phyloP scores from a whole-genome alignment of 2,113 vertebrate species.

The Ammodytes marinus region DNA sequence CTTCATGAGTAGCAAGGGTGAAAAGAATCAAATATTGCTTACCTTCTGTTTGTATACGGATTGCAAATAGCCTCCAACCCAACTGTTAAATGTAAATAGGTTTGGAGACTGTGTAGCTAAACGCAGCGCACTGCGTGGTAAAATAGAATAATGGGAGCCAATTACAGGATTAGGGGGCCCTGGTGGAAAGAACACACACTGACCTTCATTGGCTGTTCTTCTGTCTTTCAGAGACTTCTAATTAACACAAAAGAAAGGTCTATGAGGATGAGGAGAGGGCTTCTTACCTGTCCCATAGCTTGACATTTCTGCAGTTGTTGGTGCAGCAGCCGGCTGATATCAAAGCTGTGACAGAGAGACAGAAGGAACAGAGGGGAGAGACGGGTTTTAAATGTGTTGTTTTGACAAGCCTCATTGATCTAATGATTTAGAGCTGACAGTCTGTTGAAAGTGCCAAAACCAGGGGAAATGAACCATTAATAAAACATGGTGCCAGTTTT shows the following conservation, averaged over 20 bases:
- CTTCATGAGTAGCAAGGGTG: neutral
- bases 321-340: conserved; percentile 87
- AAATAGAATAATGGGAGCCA: conserved; percentile 57
- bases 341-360: conserved; percentile 74
- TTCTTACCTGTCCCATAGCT: conserved; percentile 86
- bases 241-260: conserved; percentile 43
- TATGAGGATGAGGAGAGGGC: neutral
- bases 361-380: conserved; percentile 24
- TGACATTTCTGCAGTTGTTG: conserved; percentile 87
- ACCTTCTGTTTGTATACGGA: conserved; percentile 10
- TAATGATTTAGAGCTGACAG: conserved; percentile 44
- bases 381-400: conserved; percentile 48
- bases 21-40: neutral
- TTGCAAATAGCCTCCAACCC: conserved; percentile 13
- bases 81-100: conserved; percentile 24
- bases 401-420: conserved; percentile 58
- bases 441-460: conserved; percentile 46
- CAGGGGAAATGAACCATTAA: conserved; percentile 51
- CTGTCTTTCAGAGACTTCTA: conserved; percentile 37
- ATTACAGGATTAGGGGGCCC: conserved; percentile 65
- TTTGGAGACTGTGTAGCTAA: conserved; percentile 17
- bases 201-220: conserved; percentile 54
- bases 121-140: conserved; percentile 8
- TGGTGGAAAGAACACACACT: conserved; percentile 51
- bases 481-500: conserved; percentile 47